A percentile compares a stretch with the other conserved stretches of the same genome.
Evolutionary conservation across 1,140 invertebrate genomes (phyloP).

Genomic region (Eciton burchellii): DNA sequence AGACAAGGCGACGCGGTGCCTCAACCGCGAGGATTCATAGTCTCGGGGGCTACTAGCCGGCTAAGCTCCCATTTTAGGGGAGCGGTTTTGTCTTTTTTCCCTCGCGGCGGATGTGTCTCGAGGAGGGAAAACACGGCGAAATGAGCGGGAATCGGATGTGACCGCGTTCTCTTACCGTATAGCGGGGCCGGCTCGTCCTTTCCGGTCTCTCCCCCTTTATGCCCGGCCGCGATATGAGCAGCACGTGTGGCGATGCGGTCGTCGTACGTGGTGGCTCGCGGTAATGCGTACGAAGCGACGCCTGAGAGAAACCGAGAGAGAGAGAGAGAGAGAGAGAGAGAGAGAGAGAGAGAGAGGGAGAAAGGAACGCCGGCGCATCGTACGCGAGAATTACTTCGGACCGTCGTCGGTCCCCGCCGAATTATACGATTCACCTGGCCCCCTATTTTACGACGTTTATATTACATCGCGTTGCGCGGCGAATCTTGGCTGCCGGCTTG

Average conservation of each 20-base stretch:
- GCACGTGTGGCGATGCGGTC: conserved; percentile 78
- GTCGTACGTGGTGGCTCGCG: conserved; percentile 71
- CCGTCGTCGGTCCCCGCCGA: conserved; percentile 74
- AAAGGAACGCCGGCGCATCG: conserved; percentile 61
- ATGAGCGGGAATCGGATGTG: conserved; percentile 71
- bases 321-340: too few relatives aligned
- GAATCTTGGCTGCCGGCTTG: conserved; percentile 77
- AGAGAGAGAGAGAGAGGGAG: too few relatives aligned
- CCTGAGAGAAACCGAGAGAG: too few relatives aligned
- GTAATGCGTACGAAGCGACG: conserved; percentile 64
- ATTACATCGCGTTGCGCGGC: conserved; percentile 81
- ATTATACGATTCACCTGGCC: conserved; percentile 86
- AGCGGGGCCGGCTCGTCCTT: conserved; percentile 57
- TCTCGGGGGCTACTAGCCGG: background rate
- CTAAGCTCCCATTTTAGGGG: conserved; percentile 3
- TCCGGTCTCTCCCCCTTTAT: conserved; percentile 55
- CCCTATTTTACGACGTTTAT: conserved; percentile 86
- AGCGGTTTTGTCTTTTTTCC: conserved; percentile 17
- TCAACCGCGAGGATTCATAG: conserved; percentile 10
- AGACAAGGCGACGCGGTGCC: background rate
- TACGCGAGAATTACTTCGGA: conserved; percentile 79
- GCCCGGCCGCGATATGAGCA: conserved; percentile 75
- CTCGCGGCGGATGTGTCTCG: conserved; percentile 14
- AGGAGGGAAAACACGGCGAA: conserved; percentile 42
- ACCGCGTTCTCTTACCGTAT: conserved; percentile 70